Evolutionary conservation across 2,888 invertebrate species (phyloP), one percentile per base, ranked within the genome.

Genomic region (Patella ulyssiponensis): DNA sequence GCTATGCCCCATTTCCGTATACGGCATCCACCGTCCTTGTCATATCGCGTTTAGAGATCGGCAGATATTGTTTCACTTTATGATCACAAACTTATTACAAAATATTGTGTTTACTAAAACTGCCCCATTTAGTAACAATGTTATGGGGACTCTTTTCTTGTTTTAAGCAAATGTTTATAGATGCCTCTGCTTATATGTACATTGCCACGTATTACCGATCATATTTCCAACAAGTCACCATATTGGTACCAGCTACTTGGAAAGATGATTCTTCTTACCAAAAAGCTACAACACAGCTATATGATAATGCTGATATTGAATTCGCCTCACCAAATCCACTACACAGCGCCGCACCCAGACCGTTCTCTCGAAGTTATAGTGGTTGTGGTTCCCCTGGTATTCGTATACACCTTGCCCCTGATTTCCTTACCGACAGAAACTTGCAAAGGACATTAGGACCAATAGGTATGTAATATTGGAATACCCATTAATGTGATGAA

Each of bases 201-300:
- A 92, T 91, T 73, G 94, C 94, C 15, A 92, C 94, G 76, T 93
- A 93, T 58, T 81, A 86, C 44, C 77, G 87, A 20, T 87, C 88
- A 0, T 87, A 92, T 87, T 93, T 94, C 86, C 92, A 93, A 79
- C 92, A 93, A 71, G 93, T 94, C 80, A 93, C 93, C 77, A 93
- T 95, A 73, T 91, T 94, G 79, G 92, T 95, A 76, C 95, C 95
- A 4, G 88, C 92, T 33, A 92, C 93, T 27, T 95, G 94, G 94
- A 58, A 79, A 23, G 53, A 44, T 20, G 15, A 11, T 20, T 23
- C 64, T 23, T 44, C 75, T 17, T 82, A 82, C 78, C 58, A 33
- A 12, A 69, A 70, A 3, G 78, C 82, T 9, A 77, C 81, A 11
- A 76, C 81, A n/a, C 79, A 84, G 52, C 72, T 79, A 11, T 78